These are phyloP conservation scores for Oscheius sp. DNA, from an alignment of 2,888 invertebrate species.

Conservation along the genomic window DNA sequence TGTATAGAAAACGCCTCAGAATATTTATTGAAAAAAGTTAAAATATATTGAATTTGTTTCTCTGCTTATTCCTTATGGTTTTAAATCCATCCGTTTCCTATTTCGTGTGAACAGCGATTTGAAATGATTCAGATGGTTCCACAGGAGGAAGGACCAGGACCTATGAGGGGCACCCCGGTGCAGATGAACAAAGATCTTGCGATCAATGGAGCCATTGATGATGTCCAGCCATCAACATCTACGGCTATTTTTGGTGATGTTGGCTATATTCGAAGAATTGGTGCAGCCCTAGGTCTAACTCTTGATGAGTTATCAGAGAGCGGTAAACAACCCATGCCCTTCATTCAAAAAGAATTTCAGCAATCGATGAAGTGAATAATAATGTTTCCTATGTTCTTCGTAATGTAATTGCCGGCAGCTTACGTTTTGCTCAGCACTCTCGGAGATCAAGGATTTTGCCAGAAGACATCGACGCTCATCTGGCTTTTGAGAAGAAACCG, in stretches of 20 bases:
- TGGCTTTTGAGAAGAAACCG: constrained; percentile 14
- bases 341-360: neutral
- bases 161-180: neutral
- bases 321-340: neutral
- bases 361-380: constrained; percentile 6
- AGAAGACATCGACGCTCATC: constrained; percentile 27
- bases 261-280: constrained; percentile 9
- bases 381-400: constrained; percentile 28
- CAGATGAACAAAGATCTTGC: constrained; percentile 8
- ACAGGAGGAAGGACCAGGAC: too few relatives aligned
- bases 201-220: neutral
- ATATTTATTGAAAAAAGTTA: constrained; percentile 9
- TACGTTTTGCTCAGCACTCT: constrained; percentile 24
- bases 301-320: neutral
- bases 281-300: constrained; percentile 8
- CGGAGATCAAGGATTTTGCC: constrained; percentile 14
- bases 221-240: constrained; percentile 22
- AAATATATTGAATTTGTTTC: neutral
- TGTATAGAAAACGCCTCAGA: neutral
- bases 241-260: constrained; percentile 11
- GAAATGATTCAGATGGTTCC: neutral
- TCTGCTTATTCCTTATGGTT: neutral
- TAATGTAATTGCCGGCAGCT: constrained; percentile 11
- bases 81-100: neutral
- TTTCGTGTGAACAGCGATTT: neutral